Percentiles rank a stretch among this genome's conserved stretches.
Evolutionary conservation across 1,140 invertebrate genomes (phyloP).

Genomic region (Bemisia tabaci): DNA sequence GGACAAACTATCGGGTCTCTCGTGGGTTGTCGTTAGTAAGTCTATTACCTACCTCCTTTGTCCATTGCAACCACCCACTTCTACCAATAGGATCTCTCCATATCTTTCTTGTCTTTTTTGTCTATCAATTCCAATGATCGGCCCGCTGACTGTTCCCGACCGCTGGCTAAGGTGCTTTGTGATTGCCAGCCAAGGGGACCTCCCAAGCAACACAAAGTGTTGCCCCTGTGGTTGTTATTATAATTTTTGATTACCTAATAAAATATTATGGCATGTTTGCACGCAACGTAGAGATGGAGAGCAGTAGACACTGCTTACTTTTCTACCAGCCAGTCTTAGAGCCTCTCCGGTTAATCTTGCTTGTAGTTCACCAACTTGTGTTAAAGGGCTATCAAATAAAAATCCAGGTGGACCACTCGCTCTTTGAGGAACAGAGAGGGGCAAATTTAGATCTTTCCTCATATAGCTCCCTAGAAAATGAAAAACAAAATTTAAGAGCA

Average conservation of each 20-base stretch:
- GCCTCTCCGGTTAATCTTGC: conserved; percentile 62
- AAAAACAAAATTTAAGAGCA: conserved; percentile 6
- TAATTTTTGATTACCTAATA: conserved; percentile 45
- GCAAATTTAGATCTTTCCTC: conserved; percentile 81
- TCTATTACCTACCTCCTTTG: too few species aligned
- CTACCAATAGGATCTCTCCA: too few species aligned
- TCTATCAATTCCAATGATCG: too few species aligned
- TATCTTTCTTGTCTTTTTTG: too few species aligned
- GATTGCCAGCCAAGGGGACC: too few species aligned
- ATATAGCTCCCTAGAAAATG: conserved; percentile 41
- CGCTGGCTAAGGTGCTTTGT: too few species aligned
- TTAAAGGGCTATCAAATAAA: conserved; percentile 71
- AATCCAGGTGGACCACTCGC: conserved; percentile 48
- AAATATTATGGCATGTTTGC: conserved; percentile 66
- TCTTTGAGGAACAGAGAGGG: conserved; percentile 48
- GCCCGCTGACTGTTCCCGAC: too few species aligned
- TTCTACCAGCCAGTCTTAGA: conserved; percentile 47
- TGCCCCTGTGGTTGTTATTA: too few species aligned
- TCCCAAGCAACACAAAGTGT: too few species aligned
- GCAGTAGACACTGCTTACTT: conserved; percentile 58
- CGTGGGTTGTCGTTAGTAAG: too few species aligned
- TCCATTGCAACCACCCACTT: too few species aligned
- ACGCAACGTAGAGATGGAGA: conserved; percentile 81
- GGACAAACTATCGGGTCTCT: too few species aligned
- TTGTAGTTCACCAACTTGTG: conserved; percentile 61